Evolutionary conservation across 1,140 invertebrate genomes (phyloP), one percentile per base, ranked within the genome.

Genomic region (Palaemon carinicauda): DNA sequence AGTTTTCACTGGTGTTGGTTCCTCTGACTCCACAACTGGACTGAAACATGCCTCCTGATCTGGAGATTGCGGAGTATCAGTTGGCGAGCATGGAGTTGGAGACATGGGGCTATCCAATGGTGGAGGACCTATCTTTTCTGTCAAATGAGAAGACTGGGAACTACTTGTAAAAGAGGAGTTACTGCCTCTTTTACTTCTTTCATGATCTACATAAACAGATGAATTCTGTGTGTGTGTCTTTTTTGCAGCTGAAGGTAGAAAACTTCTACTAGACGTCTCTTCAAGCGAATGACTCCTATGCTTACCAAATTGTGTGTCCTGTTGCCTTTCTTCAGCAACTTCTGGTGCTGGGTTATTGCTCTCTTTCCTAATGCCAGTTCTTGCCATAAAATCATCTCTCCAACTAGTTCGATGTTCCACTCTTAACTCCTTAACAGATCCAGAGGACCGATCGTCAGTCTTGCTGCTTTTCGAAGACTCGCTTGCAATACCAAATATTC

Each of bases 1-100:
- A 50, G 65, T 80, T 41, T 86, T 86, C 4, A 86, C 65, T 71
- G 84, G 84, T 24, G 84, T 73, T 41, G 33, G n/a, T 21, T 86
- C 84, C 17, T 80, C 77, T 73, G 78, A 56, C 14, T 75, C 27
- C 54, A 73, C 9, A 69, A 56, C 27, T 15, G 84, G 84, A 24
- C 84, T 86, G 52, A 86, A 86, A 19, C 77, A 71, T 10, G 77
- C 84, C 41, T 86, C 84, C 51, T 41, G 52, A 80, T 86, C 84
- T 73, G 84, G 84, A 27, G 84, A 86, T 65, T 80, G 56, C 50
- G 84, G 84, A 24, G 84, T 86, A 27, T 86, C 84, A 9, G 41
- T 41, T 41, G 41, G 41, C 12, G 41, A 41, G 12, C 41, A 9
- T 41, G 41, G 41, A 41, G 41, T 4, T 53, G 83, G 84, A 12